These are phyloP conservation scores for Neotoxoptera formosana DNA, from an alignment of 1,140 invertebrate genomes.

Conservation along the genomic window DNA sequence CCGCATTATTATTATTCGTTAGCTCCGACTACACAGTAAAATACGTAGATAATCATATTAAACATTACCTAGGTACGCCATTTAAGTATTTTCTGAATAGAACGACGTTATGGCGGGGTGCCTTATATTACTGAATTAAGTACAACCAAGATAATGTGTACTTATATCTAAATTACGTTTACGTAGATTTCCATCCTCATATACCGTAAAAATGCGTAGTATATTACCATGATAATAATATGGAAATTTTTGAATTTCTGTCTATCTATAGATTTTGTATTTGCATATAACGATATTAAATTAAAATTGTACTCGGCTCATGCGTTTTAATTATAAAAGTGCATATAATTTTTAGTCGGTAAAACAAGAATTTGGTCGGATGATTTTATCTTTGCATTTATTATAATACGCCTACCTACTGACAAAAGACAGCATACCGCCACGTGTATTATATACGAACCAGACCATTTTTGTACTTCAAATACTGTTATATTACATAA, in stretches of 20 bases:
- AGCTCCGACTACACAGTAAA: not conserved
- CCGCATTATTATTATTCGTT: not conserved
- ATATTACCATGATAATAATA: too few species aligned
- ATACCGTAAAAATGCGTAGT: not conserved
- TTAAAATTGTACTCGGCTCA: not conserved
- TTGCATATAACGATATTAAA: not conserved
- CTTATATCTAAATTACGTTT: not conserved
- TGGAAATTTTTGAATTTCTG: not conserved
- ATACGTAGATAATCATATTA: slow-evolving; percentile 17
- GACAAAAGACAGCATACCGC: not conserved
- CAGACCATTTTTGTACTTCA: not conserved
- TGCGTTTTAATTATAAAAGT: not conserved
- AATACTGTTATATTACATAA: not conserved
- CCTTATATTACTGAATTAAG: not conserved
- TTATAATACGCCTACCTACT: not conserved
- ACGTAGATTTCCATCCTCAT: not conserved
- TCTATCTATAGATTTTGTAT: not conserved
- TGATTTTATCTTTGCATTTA: not conserved
- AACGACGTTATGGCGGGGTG: too few species aligned
- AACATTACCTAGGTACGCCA: too few species aligned
- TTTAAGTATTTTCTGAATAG: not conserved
- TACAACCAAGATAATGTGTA: not conserved
- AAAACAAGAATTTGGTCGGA: too few species aligned
- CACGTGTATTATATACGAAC: not conserved
- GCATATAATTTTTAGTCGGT: not conserved